Conservation (phyloP, 2,797 vertebrate species). For the Hypotaenidia okinawae region DNA sequence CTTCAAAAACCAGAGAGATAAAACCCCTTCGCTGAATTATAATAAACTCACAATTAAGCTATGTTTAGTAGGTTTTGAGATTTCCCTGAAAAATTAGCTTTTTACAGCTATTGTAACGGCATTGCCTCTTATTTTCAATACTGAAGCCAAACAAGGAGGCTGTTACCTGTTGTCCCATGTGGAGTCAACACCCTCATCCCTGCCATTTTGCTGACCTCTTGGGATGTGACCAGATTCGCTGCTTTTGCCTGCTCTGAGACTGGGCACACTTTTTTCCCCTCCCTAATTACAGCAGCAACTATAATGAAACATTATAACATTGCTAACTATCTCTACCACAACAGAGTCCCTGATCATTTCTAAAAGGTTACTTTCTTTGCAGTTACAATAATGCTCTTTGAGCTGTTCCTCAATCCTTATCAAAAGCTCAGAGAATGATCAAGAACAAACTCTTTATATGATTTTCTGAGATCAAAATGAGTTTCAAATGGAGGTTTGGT, state of each 20-base stretch:
- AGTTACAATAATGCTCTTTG: not conserved
- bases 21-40: not conserved
- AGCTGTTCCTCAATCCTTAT: not conserved
- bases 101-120: not conserved
- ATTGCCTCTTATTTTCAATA: not conserved
- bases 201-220: accelerated
- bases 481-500: not conserved
- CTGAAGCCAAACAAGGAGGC: not conserved
- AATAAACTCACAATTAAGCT: not conserved
- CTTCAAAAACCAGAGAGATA: not conserved
- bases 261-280: not conserved
- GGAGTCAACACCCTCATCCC: not conserved
- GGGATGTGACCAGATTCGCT: not conserved
- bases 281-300: not conserved
- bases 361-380: not conserved
- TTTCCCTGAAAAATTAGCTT: not conserved
- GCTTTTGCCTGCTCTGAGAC: not conserved
- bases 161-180: accelerated
- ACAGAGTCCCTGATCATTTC: not conserved
- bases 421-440: not conserved
- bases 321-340: not conserved
- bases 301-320: not conserved
- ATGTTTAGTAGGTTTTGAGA: not conserved
- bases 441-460: not conserved
- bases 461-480: not conserved